Base-by-base conservation (phyloP, 2,888 invertebrate species). In the Spilarctia lutea region DNA sequence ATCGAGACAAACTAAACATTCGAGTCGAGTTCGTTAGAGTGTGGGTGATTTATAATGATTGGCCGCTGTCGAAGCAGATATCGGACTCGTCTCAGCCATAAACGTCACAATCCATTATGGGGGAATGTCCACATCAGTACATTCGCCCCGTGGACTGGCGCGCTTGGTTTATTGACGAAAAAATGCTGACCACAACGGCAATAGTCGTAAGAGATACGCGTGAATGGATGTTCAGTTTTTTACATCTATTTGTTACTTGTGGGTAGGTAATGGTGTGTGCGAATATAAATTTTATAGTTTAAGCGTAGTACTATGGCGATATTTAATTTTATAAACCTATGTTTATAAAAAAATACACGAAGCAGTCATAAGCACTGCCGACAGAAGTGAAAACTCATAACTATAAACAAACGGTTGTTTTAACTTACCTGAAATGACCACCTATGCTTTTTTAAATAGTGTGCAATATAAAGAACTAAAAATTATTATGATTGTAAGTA, bases 81-180 rank as follows among this genome's bases (percentile, higher is more conserved):
- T 85, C 85, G 79, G 78, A 73, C 77, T 81, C 81, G 83, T 80
- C 85, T 79, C 81, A 79, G 79, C 81, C 78, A 86, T 86, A 85
- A 86, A 86, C 80, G 86, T 85, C 86, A 83, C 86, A 75, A 85
- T 85, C 85, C 80, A 85, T 86, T 86, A 86, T 77, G 78, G 75
- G 68, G 77, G 77, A 85, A 85, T 85, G 84, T 84, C 80, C 83
- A 85, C 83, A 84, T 83, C 82, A 85, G 76, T 83, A 84, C 84
- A 82, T 85, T 85, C 75, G 77, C 78, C 75, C 76, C 78, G 74
- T 76, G 81, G 85, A 79, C 76, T 81, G 80, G 75, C 84, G 69
- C 78, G 77, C 73, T 66, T 82, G 79, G 76, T 85, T 84, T 85
- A 84, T 86, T 78, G 84, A 79, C 77, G 86, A 84, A 84, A 83